phyloP scores from a whole-genome alignment of 2,113 vertebrate species.

The Anas platyrhynchos region DNA sequence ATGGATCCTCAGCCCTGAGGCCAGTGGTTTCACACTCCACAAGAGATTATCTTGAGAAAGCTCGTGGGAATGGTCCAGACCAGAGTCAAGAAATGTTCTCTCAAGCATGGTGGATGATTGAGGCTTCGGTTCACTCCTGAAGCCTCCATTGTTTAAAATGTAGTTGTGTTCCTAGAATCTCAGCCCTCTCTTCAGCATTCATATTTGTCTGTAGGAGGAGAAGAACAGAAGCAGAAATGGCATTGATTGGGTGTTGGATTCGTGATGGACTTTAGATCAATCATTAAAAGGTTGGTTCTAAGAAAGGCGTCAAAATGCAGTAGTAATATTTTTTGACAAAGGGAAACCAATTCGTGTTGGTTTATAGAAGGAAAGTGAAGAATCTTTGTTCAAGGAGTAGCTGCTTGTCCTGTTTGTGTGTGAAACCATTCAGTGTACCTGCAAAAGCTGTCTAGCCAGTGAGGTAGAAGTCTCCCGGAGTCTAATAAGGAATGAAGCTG shows the following conservation, averaged over 20 bases:
- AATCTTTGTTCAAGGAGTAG: background rate
- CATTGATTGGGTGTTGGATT: background rate
- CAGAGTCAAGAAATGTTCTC: background rate
- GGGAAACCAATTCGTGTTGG: fast-evolving
- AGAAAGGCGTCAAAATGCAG: background rate
- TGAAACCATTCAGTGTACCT: background rate
- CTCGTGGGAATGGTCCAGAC: background rate
- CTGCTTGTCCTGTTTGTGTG: background rate
- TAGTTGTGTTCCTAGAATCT: background rate
- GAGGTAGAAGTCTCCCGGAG: background rate
- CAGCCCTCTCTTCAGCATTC: background rate
- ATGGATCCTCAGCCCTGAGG: background rate
- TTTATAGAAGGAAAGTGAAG: background rate
- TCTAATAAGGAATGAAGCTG: background rate
- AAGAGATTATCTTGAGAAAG: background rate
- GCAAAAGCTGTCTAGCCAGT: background rate
- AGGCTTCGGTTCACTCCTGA: background rate
- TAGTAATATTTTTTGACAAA: background rate
- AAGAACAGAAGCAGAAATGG: background rate
- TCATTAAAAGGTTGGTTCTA: background rate
- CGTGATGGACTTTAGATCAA: background rate
- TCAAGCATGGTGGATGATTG: fast-evolving
- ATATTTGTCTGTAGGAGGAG: background rate
- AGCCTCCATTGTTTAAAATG: background rate
- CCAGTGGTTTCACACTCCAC: background rate